Base-by-base conservation (phyloP, 1,140 invertebrate species). In the Rhopalosiphum padi region DNA sequence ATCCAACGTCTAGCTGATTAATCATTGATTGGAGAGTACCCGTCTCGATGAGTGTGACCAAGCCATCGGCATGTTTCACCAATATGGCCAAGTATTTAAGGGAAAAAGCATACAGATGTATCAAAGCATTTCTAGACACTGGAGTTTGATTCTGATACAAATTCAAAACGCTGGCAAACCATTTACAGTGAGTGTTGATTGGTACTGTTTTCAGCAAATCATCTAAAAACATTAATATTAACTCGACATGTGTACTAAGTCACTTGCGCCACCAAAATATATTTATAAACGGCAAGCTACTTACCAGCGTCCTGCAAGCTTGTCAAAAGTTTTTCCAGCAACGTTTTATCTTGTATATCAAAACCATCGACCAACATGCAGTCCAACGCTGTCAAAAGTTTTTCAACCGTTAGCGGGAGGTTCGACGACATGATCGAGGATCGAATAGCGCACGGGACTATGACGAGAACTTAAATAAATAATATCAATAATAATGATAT, bases 51-150 rank as follows among this genome's bases (percentile, higher is more conserved):
- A 93, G 15, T 35, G 23, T 9, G 1, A 8, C 37, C 0, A 93
- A 21, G 7, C 23, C 25, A 37, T 86, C 37, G 6, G 55, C 18
- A 25, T 25, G 43, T 55, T 53, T 93, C 21, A 93, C 46, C 8
- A 93, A 22, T 55, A 93, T 53, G 6, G 91, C 91, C 82, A 93
- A 48, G 30, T 93, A 93, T 18, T 93, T 93, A 23, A 93, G n/a
- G 21, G 91, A 35, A 86, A 93, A 93, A 37, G 37, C n/a, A 11
- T 86, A 93, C 15, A 93, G 30, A 25, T 51, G 77, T 25, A 30
- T n/a, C 0, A 23, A 53, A 9, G 35, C 30, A 35, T 86, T 83
- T 30, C 23, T 85, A 30, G 35, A 51, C 11, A 41, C 4, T 21
- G 82, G 0, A 25, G 43, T 83, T 86, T 86, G n/a, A 23, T 21